These are phyloP conservation scores for Nilaparvata lugens DNA, from an alignment of 1,140 invertebrate species.

Conservation along the genomic window DNA sequence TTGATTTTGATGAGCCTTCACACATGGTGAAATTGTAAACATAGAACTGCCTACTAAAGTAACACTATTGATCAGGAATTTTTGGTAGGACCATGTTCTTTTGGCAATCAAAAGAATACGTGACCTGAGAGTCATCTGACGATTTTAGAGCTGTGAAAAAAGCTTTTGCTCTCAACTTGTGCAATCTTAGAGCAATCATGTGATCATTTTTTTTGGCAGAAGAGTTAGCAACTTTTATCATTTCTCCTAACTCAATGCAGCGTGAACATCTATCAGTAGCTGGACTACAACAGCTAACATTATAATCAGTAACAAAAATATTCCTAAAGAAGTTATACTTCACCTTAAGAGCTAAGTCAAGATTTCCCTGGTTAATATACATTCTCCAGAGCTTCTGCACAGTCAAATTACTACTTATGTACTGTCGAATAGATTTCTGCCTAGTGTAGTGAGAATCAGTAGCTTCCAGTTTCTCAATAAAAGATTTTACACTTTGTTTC, in stretches of 20 bases:
- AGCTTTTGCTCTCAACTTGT: not conserved
- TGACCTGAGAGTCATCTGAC: not conserved
- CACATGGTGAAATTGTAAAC: slow-evolving; percentile 34
- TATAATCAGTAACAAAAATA: not conserved
- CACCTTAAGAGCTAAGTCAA: not conserved
- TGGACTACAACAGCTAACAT: not conserved
- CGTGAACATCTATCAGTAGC: not conserved
- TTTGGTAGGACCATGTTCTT: slow-evolving; percentile 32
- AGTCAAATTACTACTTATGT: not conserved
- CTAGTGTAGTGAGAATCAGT: not conserved
- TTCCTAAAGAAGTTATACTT: slow-evolving; percentile 3
- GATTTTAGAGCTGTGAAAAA: not conserved
- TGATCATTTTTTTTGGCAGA: not conserved
- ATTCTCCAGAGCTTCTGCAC: not conserved
- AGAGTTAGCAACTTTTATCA: not conserved
- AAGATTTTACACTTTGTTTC: not conserved
- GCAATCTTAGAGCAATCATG: not conserved
- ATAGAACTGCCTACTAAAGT: slow-evolving; percentile 33
- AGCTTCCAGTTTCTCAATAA: not conserved
- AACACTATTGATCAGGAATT: slow-evolving; percentile 30
- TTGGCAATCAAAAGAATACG: slow-evolving; percentile 33
- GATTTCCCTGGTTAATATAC: not conserved
- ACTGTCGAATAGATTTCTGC: not conserved
- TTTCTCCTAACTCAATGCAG: not conserved
- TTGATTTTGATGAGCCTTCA: slow-evolving; percentile 27